These are phyloP conservation scores for Neotoma lepida DNA, from an alignment of 2,113 vertebrate species.

Conservation along the genomic window DNA sequence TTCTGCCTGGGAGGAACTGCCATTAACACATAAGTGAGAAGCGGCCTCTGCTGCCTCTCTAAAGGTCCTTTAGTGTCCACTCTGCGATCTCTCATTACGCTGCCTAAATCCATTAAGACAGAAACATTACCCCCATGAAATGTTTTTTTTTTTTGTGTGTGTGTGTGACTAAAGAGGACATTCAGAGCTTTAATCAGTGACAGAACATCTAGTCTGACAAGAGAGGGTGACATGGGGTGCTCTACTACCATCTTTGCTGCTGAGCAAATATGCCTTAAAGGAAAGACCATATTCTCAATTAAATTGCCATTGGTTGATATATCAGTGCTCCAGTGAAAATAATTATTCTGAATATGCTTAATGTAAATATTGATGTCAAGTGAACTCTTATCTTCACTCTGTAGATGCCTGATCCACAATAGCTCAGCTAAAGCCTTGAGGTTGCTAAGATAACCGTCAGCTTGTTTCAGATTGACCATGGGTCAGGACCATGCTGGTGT, in stretches of 20 bases:
- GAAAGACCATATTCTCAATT: constrained; percentile 82
- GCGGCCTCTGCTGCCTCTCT: constrained; percentile 83
- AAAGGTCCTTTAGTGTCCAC: constrained; percentile 84
- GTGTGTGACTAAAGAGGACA: constrained; percentile 86
- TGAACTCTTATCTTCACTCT: constrained; percentile 81
- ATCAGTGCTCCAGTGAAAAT: constrained; percentile 80
- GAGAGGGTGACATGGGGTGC: constrained; percentile 82
- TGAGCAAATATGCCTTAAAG: constrained; percentile 82
- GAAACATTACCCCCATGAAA: constrained; percentile 85
- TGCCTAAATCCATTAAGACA: constrained; percentile 86
- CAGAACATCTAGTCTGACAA: constrained; percentile 86
- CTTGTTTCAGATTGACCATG: constrained; percentile 67
- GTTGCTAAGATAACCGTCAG: constrained; percentile 72
- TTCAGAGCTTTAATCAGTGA: constrained; percentile 86
- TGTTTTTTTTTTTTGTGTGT: constrained; percentile 78
- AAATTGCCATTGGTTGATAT: constrained; percentile 82
- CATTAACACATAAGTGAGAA: constrained; percentile 85
- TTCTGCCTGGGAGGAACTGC: constrained; percentile 79
- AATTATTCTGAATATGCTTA: constrained; percentile 83
- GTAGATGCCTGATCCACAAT: constrained; percentile 74
- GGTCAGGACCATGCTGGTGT: neutral
- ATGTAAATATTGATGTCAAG: constrained; percentile 83
- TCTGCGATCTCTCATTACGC: constrained; percentile 85
- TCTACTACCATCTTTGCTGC: constrained; percentile 78
- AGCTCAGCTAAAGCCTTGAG: constrained; percentile 77